A percentile compares a stretch with the other conserved stretches of the same genome.
phyloP scores from a whole-genome alignment of 2,888 invertebrate species.

The Stenodema calcarata region DNA sequence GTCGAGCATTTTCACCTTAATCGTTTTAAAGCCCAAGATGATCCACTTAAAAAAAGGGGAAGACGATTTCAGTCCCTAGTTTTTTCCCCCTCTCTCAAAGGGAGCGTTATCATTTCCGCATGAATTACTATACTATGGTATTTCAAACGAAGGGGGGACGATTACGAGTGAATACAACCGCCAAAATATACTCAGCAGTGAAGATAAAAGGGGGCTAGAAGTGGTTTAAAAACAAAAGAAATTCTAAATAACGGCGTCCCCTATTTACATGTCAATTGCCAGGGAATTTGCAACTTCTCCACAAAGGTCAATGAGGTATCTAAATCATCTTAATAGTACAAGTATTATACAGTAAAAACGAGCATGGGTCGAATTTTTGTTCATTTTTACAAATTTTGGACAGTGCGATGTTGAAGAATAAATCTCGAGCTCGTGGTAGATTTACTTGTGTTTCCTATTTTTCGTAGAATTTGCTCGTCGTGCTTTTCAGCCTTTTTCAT shows the following conservation, averaged over 20 bases:
- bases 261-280: background rate
- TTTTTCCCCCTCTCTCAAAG: background rate
- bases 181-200: background rate
- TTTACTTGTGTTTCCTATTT: too few relatives aligned
- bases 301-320: too few relatives aligned
- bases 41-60: background rate
- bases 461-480: too few relatives aligned
- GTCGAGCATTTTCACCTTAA: background rate
- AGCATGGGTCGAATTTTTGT: too few relatives aligned
- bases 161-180: background rate
- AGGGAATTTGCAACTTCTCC: too few relatives aligned
- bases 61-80: background rate
- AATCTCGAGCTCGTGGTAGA: too few relatives aligned
- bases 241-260: background rate
- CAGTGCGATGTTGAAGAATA: too few relatives aligned
- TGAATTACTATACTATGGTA: background rate
- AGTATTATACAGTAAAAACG: too few relatives aligned
- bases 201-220: background rate
- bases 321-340: too few relatives aligned
- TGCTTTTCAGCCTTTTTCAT: too few relatives aligned
- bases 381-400: too few relatives aligned
- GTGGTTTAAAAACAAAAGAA: background rate
- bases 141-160: background rate
- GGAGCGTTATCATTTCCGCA: conserved; percentile 24
- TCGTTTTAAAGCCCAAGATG: background rate